Percentiles rank a stretch among this genome's conserved stretches.
These are phyloP conservation scores for Shinisaurus crocodilurus DNA, from an alignment of 2,113 vertebrate genomes.

Conservation along the genomic window DNA sequence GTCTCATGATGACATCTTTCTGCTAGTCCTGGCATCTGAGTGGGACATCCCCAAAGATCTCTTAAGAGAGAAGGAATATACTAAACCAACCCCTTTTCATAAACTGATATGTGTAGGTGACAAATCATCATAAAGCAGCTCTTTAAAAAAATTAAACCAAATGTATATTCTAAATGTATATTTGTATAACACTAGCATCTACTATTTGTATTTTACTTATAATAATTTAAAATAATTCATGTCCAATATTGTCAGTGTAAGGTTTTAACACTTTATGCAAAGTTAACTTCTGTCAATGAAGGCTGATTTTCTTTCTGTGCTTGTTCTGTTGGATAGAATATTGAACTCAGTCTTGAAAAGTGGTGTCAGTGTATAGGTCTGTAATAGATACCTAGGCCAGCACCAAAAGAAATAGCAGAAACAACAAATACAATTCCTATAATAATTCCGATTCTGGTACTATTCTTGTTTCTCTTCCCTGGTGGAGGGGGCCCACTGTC, in stretches of 20 bases:
- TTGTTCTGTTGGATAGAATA: background rate
- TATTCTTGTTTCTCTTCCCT: background rate
- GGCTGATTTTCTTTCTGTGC: background rate
- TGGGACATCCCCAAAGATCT: background rate
- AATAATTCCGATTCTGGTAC: background rate
- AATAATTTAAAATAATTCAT: background rate
- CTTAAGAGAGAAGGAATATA: background rate
- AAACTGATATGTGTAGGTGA: background rate
- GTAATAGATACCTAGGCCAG: background rate
- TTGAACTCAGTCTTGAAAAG: background rate
- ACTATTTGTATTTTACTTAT: background rate
- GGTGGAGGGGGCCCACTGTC: constrained; percentile 39
- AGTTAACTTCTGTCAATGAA: no score
- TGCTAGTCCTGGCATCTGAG: background rate
- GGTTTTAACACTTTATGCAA: background rate
- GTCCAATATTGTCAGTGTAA: background rate
- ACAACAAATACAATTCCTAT: background rate
- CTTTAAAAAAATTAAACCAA: background rate
- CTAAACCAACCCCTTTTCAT: background rate
- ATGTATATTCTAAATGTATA: background rate
- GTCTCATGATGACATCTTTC: background rate
- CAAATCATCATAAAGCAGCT: background rate
- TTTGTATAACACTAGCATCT: background rate
- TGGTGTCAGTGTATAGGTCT: background rate
- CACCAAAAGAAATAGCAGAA: background rate